Evolutionary conservation across 2,797 vertebrate species (phyloP).

Genomic region (Synaphobranchus kaupii): DNA sequence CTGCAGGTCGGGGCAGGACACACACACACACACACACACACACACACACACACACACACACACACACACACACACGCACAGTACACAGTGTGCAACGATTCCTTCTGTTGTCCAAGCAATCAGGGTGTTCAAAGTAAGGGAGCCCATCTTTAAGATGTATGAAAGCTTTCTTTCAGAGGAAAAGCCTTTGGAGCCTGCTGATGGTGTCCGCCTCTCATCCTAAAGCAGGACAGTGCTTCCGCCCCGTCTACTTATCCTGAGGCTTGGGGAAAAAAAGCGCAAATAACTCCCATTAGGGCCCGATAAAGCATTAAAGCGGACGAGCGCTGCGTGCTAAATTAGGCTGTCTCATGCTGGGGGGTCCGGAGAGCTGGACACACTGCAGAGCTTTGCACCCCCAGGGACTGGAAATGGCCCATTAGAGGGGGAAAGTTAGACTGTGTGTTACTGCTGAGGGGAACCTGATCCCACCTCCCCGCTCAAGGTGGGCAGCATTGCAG

Average conservation of each 20-base stretch:
- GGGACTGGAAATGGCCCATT: slow-evolving; percentile 38
- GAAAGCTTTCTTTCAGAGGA: slow-evolving; percentile 1
- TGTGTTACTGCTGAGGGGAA: slow-evolving; percentile 6
- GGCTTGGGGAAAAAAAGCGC: slow-evolving; percentile 55
- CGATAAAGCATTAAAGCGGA: slow-evolving; percentile 29
- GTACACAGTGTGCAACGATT: not conserved
- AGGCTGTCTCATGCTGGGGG: slow-evolving; percentile 26
- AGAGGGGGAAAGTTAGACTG: slow-evolving; percentile 27
- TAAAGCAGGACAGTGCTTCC: slow-evolving; percentile 56
- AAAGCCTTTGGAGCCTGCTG: not conserved
- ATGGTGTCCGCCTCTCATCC: not conserved
- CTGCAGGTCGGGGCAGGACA: not conserved
- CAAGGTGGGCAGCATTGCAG: slow-evolving; percentile 22
- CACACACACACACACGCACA: not conserved
- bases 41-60: not conserved
- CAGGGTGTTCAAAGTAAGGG: not conserved
- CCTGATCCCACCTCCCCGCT: not conserved
- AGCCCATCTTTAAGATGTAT: not conserved
- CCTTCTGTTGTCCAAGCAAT: not conserved
- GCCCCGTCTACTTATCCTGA: slow-evolving; percentile 50
- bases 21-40: not conserved
- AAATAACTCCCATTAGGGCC: slow-evolving; percentile 38
- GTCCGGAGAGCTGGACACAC: slow-evolving; percentile 49
- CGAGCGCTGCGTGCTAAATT: slow-evolving; percentile 18
- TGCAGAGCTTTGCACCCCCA: slow-evolving; percentile 52